These are phyloP conservation scores for Morpho helenor DNA, from an alignment of 2,888 invertebrate genomes.

Conservation along the genomic window DNA sequence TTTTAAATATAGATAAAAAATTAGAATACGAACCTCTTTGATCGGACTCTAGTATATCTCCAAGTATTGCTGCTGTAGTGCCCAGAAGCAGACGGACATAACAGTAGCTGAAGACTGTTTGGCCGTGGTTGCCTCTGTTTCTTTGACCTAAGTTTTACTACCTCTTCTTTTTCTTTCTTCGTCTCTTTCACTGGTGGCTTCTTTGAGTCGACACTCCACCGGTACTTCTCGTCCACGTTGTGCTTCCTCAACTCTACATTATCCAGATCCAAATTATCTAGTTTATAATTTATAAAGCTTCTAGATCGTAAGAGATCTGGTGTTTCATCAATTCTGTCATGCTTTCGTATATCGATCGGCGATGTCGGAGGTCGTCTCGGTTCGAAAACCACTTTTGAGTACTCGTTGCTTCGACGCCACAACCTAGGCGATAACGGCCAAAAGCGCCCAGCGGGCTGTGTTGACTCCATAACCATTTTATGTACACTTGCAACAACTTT, in stretches of 20 bases:
- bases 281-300: slow-evolving; percentile 52
- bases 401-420: slow-evolving; percentile 71
- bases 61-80: slow-evolving; percentile 72
- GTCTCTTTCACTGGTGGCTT: slow-evolving; percentile 59
- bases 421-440: slow-evolving; percentile 71
- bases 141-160: slow-evolving; percentile 61
- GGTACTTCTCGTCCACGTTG: slow-evolving; percentile 36
- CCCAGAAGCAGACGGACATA: slow-evolving; percentile 68
- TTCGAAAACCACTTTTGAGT: slow-evolving; percentile 71
- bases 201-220: slow-evolving; percentile 59
- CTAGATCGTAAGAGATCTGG: slow-evolving; percentile 60
- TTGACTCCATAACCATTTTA: slow-evolving; percentile 73
- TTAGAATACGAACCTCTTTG: slow-evolving; percentile 54
- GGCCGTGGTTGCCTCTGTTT: slow-evolving; percentile 66
- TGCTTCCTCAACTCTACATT: slow-evolving; percentile 23
- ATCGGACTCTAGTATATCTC: slow-evolving; percentile 69
- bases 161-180: slow-evolving; percentile 51
- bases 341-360: slow-evolving; percentile 53
- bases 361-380: slow-evolving; percentile 63
- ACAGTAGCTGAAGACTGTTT: slow-evolving; percentile 65
- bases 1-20: too few species aligned
- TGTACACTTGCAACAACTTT: slow-evolving; percentile 26
- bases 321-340: slow-evolving; percentile 43
- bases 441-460: slow-evolving; percentile 60
- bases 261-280: slow-evolving; percentile 58